Conservation (phyloP, 2,888 invertebrate genomes). For the Lamellibrachia satsuma region DNA sequence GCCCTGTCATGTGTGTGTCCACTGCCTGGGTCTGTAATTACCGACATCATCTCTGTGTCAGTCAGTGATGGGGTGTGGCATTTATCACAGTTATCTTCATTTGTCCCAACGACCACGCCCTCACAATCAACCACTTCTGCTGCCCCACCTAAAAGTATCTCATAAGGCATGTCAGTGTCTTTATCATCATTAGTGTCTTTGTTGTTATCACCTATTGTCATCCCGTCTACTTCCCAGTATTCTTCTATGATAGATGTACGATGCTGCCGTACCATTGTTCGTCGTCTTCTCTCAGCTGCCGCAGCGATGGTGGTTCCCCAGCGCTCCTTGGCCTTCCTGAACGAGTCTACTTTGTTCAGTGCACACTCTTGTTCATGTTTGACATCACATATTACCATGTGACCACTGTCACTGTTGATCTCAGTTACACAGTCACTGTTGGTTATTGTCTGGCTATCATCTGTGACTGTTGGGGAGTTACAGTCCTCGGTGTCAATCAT, state of each 20-base stretch:
- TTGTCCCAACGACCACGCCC: neutral
- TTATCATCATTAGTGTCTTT: too few species aligned
- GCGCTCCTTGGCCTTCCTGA: neutral
- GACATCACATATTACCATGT: neutral
- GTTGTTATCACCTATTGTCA: neutral
- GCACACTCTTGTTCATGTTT: neutral
- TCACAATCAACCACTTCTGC: neutral
- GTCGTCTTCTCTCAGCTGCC: neutral
- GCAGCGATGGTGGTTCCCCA: neutral
- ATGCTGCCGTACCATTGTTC: neutral
- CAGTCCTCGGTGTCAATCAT: neutral
- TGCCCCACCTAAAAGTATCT: neutral
- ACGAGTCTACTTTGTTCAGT: neutral
- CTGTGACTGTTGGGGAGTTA: neutral
- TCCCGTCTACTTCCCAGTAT: neutral
- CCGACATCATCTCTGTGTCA: neutral
- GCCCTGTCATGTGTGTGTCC: neutral
- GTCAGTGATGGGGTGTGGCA: neutral
- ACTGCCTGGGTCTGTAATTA: constrained; percentile 3
- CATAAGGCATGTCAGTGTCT: too few species aligned
- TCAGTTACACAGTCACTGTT: neutral
- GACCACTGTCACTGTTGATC: neutral
- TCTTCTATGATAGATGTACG: neutral
- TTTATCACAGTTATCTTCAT: neutral
- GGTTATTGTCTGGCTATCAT: neutral